Evolutionary conservation across 1,140 invertebrate species (phyloP), one percentile per base, ranked within the genome.

Genomic region (Ceratosolen fusciceps): DNA sequence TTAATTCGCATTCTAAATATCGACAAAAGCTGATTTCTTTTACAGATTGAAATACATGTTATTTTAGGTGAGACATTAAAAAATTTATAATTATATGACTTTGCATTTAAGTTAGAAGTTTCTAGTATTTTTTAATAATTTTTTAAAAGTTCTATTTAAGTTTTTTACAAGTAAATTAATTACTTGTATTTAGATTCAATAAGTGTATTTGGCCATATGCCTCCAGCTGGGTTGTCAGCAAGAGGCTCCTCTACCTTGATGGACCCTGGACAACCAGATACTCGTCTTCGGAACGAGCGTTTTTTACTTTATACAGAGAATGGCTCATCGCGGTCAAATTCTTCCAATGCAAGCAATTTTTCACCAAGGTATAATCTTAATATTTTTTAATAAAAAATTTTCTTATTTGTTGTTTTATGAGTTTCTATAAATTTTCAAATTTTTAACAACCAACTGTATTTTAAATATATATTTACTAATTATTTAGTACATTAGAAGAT

Each of bases 261-360:
- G 89, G 88, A 90, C 88, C 88, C 89, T 89, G 88, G 89, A 90
- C 88, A 90, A 87, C 88, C 88, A 62, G 88, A 90, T 86, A 88
- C 89, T 90, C 89, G 89, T 90, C 88, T 89, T 90, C 89, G 88
- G 85, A 89, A 85, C 88, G 88, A 90, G 89, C 89, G 87, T 67
- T 88, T 87, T 84, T 77, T 88, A 86, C 82, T 87, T 47, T 89
- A 88, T 81, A 80, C 89, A 80, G 88, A 90, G 86, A 90, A 90
- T 90, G 89, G 88, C 85, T 88, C 87, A 81, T 85, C 84, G 81
- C 84, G 87, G 81, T 84, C 84, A 43, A 86, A 85, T 77, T 83
- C 80, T 83, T 81, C 84, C 24, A 88, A 84, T 79, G 85, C 84
- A 58, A 81, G 84, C 65, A 86, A 84, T 14, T 89, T 86, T 31